Base-by-base conservation (phyloP, 2,113 vertebrate genomes). In the Hyaena hyaena region DNA sequence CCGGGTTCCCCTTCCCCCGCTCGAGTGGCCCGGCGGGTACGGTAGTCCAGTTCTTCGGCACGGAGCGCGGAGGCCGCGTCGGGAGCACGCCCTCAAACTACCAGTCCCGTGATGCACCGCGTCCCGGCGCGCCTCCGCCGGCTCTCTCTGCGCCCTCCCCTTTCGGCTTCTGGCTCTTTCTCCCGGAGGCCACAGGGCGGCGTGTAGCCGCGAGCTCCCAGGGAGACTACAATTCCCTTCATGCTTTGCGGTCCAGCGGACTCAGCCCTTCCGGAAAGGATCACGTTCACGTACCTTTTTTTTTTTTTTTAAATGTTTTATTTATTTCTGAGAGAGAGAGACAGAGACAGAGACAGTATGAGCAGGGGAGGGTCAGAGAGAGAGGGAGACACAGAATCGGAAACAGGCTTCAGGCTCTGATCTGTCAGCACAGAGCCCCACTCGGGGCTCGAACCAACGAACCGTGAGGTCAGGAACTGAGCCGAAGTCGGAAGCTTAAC, bases 161-260 rank as follows among this genome's bases (percentile, higher is more conserved):
- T 69, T 76, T 63, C 11, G 35, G 63, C 55, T 85, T 94, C 94
- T 48, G 92, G 82, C 63, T 92, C 74, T 90, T 96, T 95, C 80
- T 92, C 48, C 5, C 0, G 3, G 39, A 50, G 23, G 19, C n/a
- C 43, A 15, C 50, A 11, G 55, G 43, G 79, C 3, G 33, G 87
- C 4, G 48, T 53, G 45, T 4, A 65, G 69, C 33, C 1, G 2
- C 1, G 33, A 58, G 45, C 19, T 0, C 24, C 33, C 11, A 7
- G 1, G 1, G 3, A 45, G 26, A 86, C 96, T 88, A 93, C 55
- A 16, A 39, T 65, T 96, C 77, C 98, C 97, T 0, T 21, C 5
- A 48, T 89, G 84, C 84, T 0, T 1, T 19, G 93, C 80, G 69
- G 35, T 4, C 2, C 0, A 0, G 0, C 0, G 0, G 0, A 7